Evolutionary conservation across 1,140 invertebrate genomes (phyloP).

Genomic region (Probaryconus sp.): DNA sequence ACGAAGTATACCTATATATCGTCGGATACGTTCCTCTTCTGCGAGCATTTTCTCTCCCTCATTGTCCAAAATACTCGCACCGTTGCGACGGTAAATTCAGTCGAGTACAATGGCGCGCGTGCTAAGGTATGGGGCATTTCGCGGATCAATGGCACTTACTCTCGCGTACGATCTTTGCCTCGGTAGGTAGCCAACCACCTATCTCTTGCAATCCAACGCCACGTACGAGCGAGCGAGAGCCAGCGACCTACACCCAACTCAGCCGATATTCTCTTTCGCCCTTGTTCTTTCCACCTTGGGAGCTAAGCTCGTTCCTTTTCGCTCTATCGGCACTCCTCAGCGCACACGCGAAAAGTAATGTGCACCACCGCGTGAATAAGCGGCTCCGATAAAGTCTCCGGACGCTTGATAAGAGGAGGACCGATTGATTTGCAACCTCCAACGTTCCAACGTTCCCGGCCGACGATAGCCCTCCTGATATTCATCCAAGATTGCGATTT

Average conservation of each 20-base stretch:
- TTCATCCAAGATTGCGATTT: no score
- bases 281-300: conserved; percentile 7
- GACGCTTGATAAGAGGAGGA: conserved; percentile 51
- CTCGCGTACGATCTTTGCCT: conserved; percentile 62
- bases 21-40: conserved; percentile 11
- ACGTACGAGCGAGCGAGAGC: conserved; percentile 34
- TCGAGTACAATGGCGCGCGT: conserved; percentile 65
- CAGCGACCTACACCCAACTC: conserved; percentile 36
- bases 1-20: not conserved
- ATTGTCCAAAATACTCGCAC: conserved; percentile 63
- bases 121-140: conserved; percentile 65
- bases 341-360: conserved; percentile 58
- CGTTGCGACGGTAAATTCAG: conserved; percentile 67
- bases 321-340: conserved; percentile 43
- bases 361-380: conserved; percentile 61
- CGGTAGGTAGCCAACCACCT: conserved; percentile 56
- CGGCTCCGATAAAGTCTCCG: conserved; percentile 55
- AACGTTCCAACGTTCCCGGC: conserved; percentile 33
- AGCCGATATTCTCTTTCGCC: not conserved
- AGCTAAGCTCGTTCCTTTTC: conserved; percentile 33
- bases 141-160: conserved; percentile 71
- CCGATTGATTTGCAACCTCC: conserved; percentile 66
- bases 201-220: conserved; percentile 48
- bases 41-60: conserved; percentile 51
- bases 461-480: no score